Evolutionary conservation across 92 coral and sea anemone species (phyloP), one percentile per base, ranked within the genome.

Genomic region (Zoanthus gigantus): DNA sequence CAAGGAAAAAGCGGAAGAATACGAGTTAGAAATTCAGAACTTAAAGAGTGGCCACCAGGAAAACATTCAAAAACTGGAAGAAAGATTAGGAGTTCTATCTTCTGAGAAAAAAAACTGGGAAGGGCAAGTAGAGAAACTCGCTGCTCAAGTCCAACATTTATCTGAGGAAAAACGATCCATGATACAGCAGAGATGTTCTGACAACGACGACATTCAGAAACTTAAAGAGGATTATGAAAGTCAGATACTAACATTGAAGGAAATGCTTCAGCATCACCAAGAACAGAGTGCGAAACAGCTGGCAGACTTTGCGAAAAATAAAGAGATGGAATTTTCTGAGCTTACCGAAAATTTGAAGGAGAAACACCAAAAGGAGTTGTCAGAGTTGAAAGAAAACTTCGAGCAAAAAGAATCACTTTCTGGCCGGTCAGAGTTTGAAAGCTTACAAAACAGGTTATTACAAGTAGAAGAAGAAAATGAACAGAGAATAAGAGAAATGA

Each of bases 251-350:
- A 82, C 95, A 46, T 89, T 97, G 32, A 91, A 94, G 46, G 96
- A 97, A 72, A 87, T 91, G 73, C 90, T 91, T 71, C 89, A 88
- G 58, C 84, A 87, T 46, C 66, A 78, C 16, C 91, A 87, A 58
- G 94, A 92, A 82, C 87, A 85, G 76, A 83, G 88, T 34, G 97
- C 93, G 78, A 86, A 63, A 29, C 92, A 91, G 72, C 75, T 92
- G 63, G 92, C 76, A 1, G 96, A 93, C 14, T 74, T 90, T 9
- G 85, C 71, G 6, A 92, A 87, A 67, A 83, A 80, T 29, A 94
- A 95, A 68, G 96, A 95, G 13, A 84, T 89, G 69, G 95, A 97
- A 72, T 92, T 94, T 47, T 78, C 94, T 78, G 93, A 79, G 6
- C 88, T 91, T 45, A 84, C 83, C 73, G 95, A 90, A 44, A 92